Percentiles rank a stretch among this genome's conserved stretches.
Evolutionary conservation across 2,113 vertebrate genomes (phyloP).

Genomic region (Protobothrops flavoviridis): DNA sequence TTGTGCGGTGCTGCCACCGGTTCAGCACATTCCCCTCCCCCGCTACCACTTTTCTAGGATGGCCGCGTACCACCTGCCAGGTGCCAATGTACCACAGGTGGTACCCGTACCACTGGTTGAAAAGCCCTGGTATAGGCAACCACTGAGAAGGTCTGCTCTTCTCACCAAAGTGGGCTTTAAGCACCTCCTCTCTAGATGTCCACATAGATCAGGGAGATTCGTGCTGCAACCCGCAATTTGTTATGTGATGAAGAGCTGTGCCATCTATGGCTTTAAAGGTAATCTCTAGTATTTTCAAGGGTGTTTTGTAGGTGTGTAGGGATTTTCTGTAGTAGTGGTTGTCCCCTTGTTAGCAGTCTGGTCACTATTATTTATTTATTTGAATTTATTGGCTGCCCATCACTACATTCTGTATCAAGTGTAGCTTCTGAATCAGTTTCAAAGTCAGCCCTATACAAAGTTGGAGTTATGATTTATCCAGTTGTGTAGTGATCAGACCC

Average conservation of each 20-base stretch:
- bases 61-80: no score
- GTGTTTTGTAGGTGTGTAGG: background rate
- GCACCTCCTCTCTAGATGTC: background rate
- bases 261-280: no score
- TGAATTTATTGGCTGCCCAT: background rate
- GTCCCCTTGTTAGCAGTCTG: background rate
- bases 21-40: no score
- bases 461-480: background rate
- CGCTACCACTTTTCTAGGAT: no score
- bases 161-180: background rate
- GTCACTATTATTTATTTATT: background rate
- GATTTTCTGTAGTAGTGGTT: background rate
- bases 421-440: background rate
- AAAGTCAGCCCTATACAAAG: background rate
- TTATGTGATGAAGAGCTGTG: no score
- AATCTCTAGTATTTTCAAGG: background rate
- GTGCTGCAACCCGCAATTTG: background rate
- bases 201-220: background rate
- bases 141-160: background rate
- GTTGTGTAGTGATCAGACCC: background rate
- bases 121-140: background rate
- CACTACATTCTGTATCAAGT: background rate
- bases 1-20: no score
- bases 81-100: no score
- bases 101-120: no score